phyloP scores from a whole-genome alignment of 2,113 vertebrate species.

The Sterrhoptilus dennistouni region DNA sequence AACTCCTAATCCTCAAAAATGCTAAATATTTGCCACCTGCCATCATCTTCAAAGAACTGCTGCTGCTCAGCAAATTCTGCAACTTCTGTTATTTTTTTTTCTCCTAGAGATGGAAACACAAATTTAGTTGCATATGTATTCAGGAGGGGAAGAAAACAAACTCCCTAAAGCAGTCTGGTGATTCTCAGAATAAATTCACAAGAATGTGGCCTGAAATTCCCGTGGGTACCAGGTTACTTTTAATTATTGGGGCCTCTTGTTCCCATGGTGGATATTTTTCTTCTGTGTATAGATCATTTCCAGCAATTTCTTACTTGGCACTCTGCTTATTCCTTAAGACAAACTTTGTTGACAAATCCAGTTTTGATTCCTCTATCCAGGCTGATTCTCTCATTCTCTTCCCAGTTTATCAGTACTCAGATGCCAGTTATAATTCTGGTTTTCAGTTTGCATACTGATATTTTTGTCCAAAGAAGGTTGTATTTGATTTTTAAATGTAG shows the following conservation, averaged over 20 bases:
- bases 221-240: background rate
- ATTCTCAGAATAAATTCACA: background rate
- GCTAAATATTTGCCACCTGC: slow-evolving; percentile 1
- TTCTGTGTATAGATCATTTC: background rate
- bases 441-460: background rate
- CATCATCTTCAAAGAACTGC: background rate
- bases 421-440: background rate
- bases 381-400: background rate
- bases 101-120: background rate
- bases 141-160: background rate
- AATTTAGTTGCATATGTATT: background rate
- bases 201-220: background rate
- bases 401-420: background rate
- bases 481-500: background rate
- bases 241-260: background rate
- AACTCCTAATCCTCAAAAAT: background rate
- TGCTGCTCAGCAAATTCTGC: background rate
- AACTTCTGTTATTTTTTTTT: background rate
- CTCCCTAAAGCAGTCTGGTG: background rate
- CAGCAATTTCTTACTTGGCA: background rate
- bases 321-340: background rate
- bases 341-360: background rate
- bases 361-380: background rate
- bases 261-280: background rate
- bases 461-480: background rate